These are phyloP conservation scores for Hippolais icterina DNA, from an alignment of 2,113 vertebrate species.

Conservation along the genomic window DNA sequence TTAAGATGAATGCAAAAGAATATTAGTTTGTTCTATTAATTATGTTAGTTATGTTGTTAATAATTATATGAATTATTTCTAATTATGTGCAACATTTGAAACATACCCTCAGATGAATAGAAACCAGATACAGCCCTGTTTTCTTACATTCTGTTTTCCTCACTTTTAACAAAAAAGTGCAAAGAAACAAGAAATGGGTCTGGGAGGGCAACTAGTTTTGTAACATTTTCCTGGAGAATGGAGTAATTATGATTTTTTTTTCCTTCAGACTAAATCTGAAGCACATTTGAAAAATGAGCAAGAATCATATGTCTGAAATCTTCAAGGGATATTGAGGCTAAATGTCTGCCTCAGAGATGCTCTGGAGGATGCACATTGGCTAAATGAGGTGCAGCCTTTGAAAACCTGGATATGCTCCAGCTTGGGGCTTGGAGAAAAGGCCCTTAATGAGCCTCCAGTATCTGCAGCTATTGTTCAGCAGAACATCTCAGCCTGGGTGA, in stretches of 20 bases:
- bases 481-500: neutral
- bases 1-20: neutral
- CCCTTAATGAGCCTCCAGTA: neutral
- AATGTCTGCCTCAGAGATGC: neutral
- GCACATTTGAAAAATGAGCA: neutral
- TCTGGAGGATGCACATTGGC: neutral
- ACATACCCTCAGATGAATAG: neutral
- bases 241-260: neutral
- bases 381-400: constrained; percentile 29
- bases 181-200: neutral
- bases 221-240: constrained; percentile 3
- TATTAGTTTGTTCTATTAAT: neutral
- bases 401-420: constrained; percentile 11
- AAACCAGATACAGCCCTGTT: neutral
- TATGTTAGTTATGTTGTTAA: neutral
- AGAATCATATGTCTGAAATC: neutral
- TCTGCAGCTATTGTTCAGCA: neutral
- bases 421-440: neutral
- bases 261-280: neutral
- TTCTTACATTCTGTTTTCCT: neutral
- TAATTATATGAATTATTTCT: neutral
- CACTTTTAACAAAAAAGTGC: neutral
- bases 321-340: neutral
- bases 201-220: neutral
- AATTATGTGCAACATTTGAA: neutral